Conservation (phyloP, 2,797 vertebrate species). For the Hemitrygon akajei region DNA sequence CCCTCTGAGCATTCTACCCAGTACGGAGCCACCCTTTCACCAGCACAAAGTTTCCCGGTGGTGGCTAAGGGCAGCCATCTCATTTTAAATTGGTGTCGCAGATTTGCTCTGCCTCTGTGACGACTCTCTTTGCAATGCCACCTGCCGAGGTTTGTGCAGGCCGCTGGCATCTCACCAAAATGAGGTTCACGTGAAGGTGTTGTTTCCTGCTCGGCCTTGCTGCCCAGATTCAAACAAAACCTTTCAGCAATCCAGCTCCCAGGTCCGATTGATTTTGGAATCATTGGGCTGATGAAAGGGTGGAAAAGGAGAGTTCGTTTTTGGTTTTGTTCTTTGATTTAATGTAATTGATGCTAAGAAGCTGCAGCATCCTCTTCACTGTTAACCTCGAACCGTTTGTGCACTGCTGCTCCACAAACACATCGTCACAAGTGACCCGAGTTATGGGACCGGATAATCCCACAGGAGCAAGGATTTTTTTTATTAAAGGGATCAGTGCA, state of each 20-base stretch:
- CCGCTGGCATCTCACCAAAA: not conserved
- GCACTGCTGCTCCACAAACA: too few relatives aligned
- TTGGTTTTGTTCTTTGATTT: conserved; percentile 12
- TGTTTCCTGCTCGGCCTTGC: too few relatives aligned
- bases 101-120: not conserved
- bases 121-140: not conserved
- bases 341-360: conserved; percentile 21
- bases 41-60: not conserved
- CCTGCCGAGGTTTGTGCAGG: not conserved
- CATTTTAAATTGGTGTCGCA: not conserved
- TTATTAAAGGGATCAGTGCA: too few relatives aligned
- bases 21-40: conserved; percentile 18
- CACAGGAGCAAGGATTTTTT: not conserved
- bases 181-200: not conserved
- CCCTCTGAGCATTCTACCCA: conserved; percentile 35
- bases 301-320: not conserved
- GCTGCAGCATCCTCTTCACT: conserved; percentile 30
- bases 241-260: too few relatives aligned
- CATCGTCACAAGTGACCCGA: not conserved
- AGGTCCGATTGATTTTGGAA: not conserved
- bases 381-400: not conserved
- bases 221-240: not conserved
- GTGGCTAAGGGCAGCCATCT: not conserved
- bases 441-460: not conserved
- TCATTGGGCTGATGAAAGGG: conserved; percentile 29